phyloP scores from a whole-genome alignment of 2,888 invertebrate genomes.

The Lampropteryx suffumata region DNA sequence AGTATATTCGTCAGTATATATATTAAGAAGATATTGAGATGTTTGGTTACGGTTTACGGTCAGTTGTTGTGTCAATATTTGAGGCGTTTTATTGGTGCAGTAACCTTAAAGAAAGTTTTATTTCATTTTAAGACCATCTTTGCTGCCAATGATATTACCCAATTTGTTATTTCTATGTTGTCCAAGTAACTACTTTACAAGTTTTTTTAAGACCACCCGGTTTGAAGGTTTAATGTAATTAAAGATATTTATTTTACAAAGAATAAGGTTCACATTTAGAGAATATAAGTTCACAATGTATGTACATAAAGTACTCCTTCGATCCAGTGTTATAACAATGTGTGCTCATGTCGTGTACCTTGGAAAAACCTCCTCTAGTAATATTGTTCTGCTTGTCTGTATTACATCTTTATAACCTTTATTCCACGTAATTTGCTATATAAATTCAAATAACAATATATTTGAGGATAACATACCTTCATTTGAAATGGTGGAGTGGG shows the following conservation, averaged over 20 bases:
- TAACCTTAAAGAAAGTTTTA: constrained; percentile 15
- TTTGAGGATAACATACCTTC: constrained; percentile 18
- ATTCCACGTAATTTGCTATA: constrained; percentile 6
- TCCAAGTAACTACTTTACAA: not conserved
- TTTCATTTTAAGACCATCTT: constrained; percentile 9
- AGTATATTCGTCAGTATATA: too few relatives aligned
- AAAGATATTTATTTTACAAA: too few relatives aligned
- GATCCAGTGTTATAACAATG: too few relatives aligned
- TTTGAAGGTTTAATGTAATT: too few relatives aligned
- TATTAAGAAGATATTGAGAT: constrained; percentile 29
- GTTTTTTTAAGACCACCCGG: constrained; percentile 1
- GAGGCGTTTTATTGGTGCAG: constrained; percentile 24
- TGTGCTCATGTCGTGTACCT: too few relatives aligned
- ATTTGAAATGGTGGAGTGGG: constrained; percentile 13
- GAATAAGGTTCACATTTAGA: too few relatives aligned
- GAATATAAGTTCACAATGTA: too few relatives aligned
- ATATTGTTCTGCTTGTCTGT: too few relatives aligned
- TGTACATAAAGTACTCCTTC: too few relatives aligned
- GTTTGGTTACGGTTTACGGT: constrained; percentile 34
- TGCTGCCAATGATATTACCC: constrained; percentile 9
- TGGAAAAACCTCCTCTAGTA: too few relatives aligned
- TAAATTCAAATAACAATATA: constrained; percentile 9
- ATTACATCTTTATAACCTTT: not conserved
- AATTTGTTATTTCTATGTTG: constrained; percentile 8
- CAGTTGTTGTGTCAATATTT: constrained; percentile 28